Evolutionary conservation across 2,113 vertebrate species (phyloP), one percentile per base, ranked within the genome.

Genomic region (Ciconia stormi): DNA sequence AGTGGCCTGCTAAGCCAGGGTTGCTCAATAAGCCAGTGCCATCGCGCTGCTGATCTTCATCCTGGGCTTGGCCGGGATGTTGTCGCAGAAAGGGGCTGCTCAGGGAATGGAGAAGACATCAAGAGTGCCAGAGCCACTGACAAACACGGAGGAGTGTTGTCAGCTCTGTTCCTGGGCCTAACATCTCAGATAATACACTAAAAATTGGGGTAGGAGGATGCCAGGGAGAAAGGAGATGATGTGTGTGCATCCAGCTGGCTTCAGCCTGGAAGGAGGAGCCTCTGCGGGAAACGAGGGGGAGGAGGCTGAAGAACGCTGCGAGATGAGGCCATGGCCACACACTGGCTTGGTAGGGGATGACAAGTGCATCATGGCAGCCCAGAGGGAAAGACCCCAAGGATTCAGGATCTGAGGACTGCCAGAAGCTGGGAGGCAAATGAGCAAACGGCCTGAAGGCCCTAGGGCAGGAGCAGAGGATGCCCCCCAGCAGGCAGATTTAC

Each of bases 271-370:
- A 61, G 82, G 56, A 47, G 50, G 47, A 91, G 67, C 63, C 61
- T 90, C 61, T 77, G 47, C 27, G 52, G n/a, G 52, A 12, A 18
- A 58, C 0, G 21, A 71, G 1, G 42, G 95, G 15, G 38, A 80
- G 53, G 46, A 72, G 47, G 90, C 47, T 79, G 69, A 78, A 86
- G 80, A 79, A 82, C 2, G 18, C 59, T 67, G 38, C 1, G 7
- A 77, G 72, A 83, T 67, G 74, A 85, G 40, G 58, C 46, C 30
- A 50, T 32, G 44, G 32, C 38, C 19, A 71, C 23, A 76, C n/a
- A 52, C 14, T 0, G 0, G 34, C 53, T 84, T 65, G 30, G 52
- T 3, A 86, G 62, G 34, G 34, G 42, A 76, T 0, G 1, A 34
- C 0, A 29, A 53, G 12, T 32, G n/a, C 58, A 83, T 78, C 0